Percentiles rank a stretch among this genome's conserved stretches.
Conservation (phyloP, 2,888 invertebrate genomes). For the Drosophila neotestacea region DNA sequence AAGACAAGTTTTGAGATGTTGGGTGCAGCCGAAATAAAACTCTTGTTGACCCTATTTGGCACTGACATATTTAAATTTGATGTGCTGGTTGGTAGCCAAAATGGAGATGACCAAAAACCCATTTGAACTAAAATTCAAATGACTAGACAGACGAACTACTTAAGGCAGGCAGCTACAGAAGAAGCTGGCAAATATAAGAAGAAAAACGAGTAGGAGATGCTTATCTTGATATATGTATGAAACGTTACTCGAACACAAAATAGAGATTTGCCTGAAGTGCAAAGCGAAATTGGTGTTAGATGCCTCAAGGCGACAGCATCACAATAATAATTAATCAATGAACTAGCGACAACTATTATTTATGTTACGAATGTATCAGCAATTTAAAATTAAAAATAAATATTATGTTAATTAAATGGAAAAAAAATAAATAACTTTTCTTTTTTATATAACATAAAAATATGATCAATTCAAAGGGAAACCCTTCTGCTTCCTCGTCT, state of each 20-base stretch:
- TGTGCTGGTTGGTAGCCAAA: conserved; percentile 53
- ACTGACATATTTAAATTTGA: conserved; percentile 60
- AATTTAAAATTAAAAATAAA: conserved; percentile 15
- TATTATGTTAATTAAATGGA: conserved; percentile 17
- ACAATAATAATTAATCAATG: conserved; percentile 7
- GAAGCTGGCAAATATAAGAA: conserved; percentile 10
- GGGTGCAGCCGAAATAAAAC: conserved; percentile 42
- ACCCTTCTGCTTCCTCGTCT: not conserved
- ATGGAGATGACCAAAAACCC: conserved; percentile 32
- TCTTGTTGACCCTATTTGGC: conserved; percentile 55
- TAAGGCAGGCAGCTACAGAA: conserved; percentile 25
- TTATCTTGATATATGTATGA: conserved; percentile 57
- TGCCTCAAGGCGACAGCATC: conserved; percentile 20
- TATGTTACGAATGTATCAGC: not conserved
- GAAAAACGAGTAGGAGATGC: conserved; percentile 32
- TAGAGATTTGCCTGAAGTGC: conserved; percentile 26
- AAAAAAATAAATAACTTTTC: conserved; percentile 15
- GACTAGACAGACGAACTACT: conserved; percentile 27
- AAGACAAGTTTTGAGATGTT: conserved; percentile 23
- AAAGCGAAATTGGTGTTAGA: conserved; percentile 25
- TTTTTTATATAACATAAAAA: conserved; percentile 4
- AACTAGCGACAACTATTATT: conserved; percentile 13
- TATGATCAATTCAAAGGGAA: conserved; percentile 3
- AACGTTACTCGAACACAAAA: conserved; percentile 43
- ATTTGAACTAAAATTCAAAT: conserved; percentile 37